These are phyloP conservation scores for Hydrozoanthus gracilis DNA, from an alignment of 92 coral and sea anemone species.

Conservation along the genomic window DNA sequence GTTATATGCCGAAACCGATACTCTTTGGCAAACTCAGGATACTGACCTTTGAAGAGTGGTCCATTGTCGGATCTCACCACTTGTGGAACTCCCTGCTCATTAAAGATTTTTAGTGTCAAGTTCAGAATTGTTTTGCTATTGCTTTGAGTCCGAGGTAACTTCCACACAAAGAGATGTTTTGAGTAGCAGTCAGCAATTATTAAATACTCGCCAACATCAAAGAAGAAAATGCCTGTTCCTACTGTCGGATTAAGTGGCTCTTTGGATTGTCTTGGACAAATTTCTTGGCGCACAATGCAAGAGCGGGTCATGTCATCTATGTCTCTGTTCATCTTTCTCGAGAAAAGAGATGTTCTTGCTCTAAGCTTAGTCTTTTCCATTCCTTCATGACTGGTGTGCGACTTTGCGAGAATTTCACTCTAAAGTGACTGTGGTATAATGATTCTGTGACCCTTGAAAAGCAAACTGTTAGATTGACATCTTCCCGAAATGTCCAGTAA, in stretches of 20 bases:
- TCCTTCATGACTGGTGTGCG: constrained; percentile 11
- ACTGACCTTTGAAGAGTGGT: constrained; percentile 54
- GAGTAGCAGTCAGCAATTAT: neutral
- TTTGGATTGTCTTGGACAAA: constrained; percentile 35
- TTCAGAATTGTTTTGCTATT: constrained; percentile 54
- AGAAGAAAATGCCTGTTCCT: constrained; percentile 50
- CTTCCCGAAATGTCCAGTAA: neutral
- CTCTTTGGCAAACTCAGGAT: constrained; percentile 51
- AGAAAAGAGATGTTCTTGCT: constrained; percentile 55
- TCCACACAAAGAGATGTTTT: constrained; percentile 62
- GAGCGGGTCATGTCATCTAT: constrained; percentile 49
- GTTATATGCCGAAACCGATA: constrained; percentile 61
- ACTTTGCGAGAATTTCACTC: constrained; percentile 45
- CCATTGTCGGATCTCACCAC: constrained; percentile 65
- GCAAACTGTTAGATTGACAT: neutral
- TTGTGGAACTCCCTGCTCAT: constrained; percentile 16
- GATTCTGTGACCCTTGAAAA: neutral
- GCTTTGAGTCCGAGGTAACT: constrained; percentile 59
- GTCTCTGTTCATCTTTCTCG: constrained; percentile 60
- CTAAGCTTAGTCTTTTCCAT: constrained; percentile 44
- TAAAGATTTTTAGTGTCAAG: constrained; percentile 32
- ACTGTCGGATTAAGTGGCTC: constrained; percentile 62
- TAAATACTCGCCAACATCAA: constrained; percentile 45
- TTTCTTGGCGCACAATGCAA: constrained; percentile 43
- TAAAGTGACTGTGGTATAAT: neutral